Evolutionary conservation across 2,797 vertebrate species (phyloP).

Genomic region (Triplophysa yarkandensis): DNA sequence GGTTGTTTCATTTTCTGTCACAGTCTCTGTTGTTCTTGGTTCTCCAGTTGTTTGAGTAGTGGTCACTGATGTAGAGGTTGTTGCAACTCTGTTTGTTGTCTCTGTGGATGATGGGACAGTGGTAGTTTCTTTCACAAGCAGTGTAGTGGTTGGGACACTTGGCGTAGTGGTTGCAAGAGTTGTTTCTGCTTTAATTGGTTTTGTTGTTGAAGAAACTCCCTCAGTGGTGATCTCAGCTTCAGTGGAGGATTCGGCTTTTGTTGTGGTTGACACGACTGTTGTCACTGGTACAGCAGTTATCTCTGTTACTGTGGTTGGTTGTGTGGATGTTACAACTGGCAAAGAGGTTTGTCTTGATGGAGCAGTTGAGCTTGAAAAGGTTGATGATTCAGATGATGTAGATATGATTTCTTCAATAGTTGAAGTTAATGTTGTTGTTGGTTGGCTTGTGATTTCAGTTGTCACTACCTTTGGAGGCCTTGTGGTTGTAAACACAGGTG

Average conservation of each 20-base stretch:
- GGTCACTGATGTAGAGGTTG: neutral
- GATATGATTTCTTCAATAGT: neutral
- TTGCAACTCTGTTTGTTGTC: neutral
- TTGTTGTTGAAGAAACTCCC: constrained; percentile 9
- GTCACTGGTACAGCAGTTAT: neutral
- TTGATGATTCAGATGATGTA: constrained; percentile 3
- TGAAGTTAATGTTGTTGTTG: constrained; percentile 55
- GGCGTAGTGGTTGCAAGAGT: constrained; percentile 14
- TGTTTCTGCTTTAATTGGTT: constrained; percentile 6
- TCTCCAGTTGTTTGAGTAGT: constrained; percentile 13
- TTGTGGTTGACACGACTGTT: neutral
- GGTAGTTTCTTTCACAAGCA: constrained; percentile 10
- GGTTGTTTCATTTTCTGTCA: constrained; percentile 10
- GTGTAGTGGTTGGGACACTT: constrained; percentile 22
- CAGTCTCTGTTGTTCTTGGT: constrained; percentile 9
- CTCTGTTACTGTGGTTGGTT: neutral
- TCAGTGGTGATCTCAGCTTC: neutral
- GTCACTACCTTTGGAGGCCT: neutral
- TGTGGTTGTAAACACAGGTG: neutral
- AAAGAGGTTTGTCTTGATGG: neutral
- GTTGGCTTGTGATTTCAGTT: neutral
- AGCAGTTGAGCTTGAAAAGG: constrained; percentile 1
- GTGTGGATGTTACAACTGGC: neutral
- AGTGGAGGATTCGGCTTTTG: neutral
- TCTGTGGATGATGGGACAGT: constrained; percentile 27